Evolutionary conservation across 2,797 vertebrate genomes (phyloP), one percentile per base, ranked within the genome.

Genomic region (Notolabrus celidotus): DNA sequence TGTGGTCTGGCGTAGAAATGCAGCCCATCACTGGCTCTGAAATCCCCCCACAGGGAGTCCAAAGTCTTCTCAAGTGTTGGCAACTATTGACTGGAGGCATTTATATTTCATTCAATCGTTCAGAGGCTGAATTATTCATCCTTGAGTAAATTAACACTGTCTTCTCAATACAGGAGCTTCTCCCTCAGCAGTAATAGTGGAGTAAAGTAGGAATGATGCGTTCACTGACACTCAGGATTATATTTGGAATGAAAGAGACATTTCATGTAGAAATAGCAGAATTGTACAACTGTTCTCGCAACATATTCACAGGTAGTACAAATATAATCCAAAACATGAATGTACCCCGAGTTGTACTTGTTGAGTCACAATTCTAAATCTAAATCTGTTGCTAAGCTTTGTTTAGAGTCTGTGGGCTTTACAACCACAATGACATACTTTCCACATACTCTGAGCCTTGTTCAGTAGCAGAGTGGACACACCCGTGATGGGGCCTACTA

Each of bases 81-180:
- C 77, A 80, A 46, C 74, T 88, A 93, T 93, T 73, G 93, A 94
- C 87, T 34, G 46, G 45, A 71, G 69, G 53, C 80, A 89, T 92
- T 91, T 88, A 87, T 90, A 82, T 92, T 92, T 93, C 91, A 91
- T 87, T 83, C 55, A 88, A 82, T 90, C 88, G 46, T 90, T 92
- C 45, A 92, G 70, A 57, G 57, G 54, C 55, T 94, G 80, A 94
- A 94, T 95, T 87, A 94, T 95, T 94, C 76, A 94, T 88, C 64
- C 67, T 74, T 53, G 61, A 81, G 90, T 92, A 31, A 92, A 94
- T 92, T 92, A 90, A 93, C 85, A 89, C 91, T 82, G 81, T 80
- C 82, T 79, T 57, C 73, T 80, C 83, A 71, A 85, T 80, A 75
- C 70, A 68, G 74, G 57, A 78, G 66, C 81, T 78, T 73, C 77